A percentile compares a stretch with the other conserved stretches of the same genome.
These are phyloP conservation scores for Lepus oiostolus DNA, from an alignment of 2,797 vertebrate genomes.

Conservation along the genomic window DNA sequence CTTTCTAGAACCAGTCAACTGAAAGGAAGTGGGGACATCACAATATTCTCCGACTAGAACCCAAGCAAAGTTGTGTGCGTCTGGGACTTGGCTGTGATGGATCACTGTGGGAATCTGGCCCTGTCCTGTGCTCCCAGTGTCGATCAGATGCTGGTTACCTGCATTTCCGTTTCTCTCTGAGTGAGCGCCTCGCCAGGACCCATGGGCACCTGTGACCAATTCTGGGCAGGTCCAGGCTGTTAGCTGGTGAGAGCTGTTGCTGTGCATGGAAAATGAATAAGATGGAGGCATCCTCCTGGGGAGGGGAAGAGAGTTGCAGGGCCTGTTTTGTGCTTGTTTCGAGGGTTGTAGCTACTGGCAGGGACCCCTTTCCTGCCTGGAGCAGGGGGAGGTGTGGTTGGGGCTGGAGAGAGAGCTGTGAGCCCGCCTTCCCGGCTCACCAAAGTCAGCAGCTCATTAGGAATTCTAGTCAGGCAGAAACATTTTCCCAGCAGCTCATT, in stretches of 20 bases:
- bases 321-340: constrained; percentile 33
- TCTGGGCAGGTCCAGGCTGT: background rate
- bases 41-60: constrained; percentile 50
- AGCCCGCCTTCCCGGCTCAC: constrained; percentile 62
- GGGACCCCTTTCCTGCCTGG: constrained; percentile 10
- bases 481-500: constrained; percentile 85
- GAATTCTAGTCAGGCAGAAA: constrained; percentile 86
- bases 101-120: background rate
- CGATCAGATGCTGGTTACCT: background rate
- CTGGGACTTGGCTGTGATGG: background rate
- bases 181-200: background rate
- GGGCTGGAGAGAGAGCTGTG: constrained; percentile 52
- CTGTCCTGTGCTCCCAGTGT: background rate
- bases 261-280: background rate
- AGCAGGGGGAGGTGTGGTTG: background rate
- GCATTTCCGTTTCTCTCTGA: background rate
- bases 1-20: constrained; percentile 65
- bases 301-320: background rate
- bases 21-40: constrained; percentile 57
- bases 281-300: background rate
- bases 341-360: constrained; percentile 49
- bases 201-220: background rate
- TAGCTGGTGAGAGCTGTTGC: background rate
- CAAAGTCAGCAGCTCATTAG: constrained; percentile 71
- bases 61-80: background rate